Percentiles rank a stretch among this genome's conserved stretches.
phyloP scores from a whole-genome alignment of 2,888 invertebrate genomes.

The Pogonocherus hispidulus region DNA sequence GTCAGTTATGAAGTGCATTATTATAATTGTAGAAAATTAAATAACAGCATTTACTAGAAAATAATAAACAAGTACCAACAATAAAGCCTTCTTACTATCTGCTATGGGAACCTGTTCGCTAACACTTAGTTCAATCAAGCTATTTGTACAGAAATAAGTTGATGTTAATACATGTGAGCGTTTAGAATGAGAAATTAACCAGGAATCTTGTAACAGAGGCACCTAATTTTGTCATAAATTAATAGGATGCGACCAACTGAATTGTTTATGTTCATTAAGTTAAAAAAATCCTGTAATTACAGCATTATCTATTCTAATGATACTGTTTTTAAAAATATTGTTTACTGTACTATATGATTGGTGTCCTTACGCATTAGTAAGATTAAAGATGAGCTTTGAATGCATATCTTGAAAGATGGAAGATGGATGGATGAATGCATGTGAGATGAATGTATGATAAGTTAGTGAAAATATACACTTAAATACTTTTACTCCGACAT shows the following conservation, averaged over 20 bases:
- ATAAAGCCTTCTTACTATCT: neutral
- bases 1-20: conserved; percentile 3
- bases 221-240: conserved; percentile 12
- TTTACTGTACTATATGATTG: neutral
- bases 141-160: conserved; percentile 11
- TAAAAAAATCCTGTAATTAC: neutral
- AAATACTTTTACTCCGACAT: neutral
- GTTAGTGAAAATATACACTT: neutral
- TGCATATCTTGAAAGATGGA: neutral
- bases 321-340: neutral
- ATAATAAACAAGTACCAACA: neutral
- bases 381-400: neutral
- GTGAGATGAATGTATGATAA: neutral
- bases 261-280: too few species aligned
- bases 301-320: neutral
- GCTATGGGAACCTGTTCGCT: neutral
- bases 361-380: neutral
- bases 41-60: neutral
- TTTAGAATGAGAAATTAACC: neutral
- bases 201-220: neutral
- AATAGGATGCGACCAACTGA: conserved; percentile 20
- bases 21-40: conserved; percentile 1
- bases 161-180: neutral
- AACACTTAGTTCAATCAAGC: neutral
- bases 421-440: neutral